These are phyloP conservation scores for Rosalia funebris DNA, from an alignment of 2,888 invertebrate species.

Conservation along the genomic window DNA sequence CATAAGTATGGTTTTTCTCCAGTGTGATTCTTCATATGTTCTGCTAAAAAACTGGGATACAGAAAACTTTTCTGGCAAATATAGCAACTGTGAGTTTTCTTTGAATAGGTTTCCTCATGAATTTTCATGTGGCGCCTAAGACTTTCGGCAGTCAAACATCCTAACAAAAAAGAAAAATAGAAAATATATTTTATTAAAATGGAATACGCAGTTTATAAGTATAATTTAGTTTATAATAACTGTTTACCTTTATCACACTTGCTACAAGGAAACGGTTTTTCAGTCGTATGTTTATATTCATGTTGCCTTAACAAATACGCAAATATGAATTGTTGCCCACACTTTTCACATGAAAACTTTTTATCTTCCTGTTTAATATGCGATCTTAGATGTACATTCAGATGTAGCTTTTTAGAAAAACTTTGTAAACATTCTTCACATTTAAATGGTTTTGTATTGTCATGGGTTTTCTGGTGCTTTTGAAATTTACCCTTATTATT, in stretches of 20 bases:
- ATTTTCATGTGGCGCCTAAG: constrained; percentile 56
- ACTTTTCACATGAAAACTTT: constrained; percentile 46
- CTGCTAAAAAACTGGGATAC: constrained; percentile 56
- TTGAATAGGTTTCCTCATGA: constrained; percentile 56
- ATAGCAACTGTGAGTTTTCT: constrained; percentile 54
- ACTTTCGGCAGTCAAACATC: constrained; percentile 60
- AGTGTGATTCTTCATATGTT: constrained; percentile 61
- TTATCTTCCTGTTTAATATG: constrained; percentile 49
- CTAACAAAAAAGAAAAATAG: too few species aligned
- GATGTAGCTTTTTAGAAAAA: constrained; percentile 44
- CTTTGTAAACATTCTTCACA: constrained; percentile 48
- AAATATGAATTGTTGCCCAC: constrained; percentile 53
- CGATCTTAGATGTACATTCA: constrained; percentile 48
- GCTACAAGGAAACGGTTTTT: constrained; percentile 57
- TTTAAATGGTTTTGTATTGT: constrained; percentile 47
- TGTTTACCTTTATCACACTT: constrained; percentile 56
- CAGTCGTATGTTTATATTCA: constrained; percentile 54
- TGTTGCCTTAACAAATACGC: constrained; percentile 56
- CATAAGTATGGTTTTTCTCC: constrained; percentile 59
- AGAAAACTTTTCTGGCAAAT: constrained; percentile 56
- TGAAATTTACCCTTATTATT: constrained; percentile 48
- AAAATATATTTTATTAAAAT: too few species aligned
- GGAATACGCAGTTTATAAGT: too few species aligned
- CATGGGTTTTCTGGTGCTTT: constrained; percentile 47
- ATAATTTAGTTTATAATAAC: too few species aligned